Evolutionary conservation across 2,797 vertebrate genomes (phyloP).

Genomic region (Notolepis coatsorum): DNA sequence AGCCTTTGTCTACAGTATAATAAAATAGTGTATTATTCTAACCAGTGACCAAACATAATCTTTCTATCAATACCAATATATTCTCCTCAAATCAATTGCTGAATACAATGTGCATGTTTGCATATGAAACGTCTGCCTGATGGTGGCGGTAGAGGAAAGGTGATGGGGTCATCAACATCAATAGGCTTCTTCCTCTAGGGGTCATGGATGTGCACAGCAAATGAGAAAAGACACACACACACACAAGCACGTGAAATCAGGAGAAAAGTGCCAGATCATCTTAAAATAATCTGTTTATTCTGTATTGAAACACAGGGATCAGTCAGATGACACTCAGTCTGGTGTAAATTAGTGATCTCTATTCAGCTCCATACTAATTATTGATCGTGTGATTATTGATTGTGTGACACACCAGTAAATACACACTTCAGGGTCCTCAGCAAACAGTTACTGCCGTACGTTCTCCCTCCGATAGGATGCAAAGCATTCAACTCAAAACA

Average conservation of each 20-base stretch:
- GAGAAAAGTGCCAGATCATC: slow-evolving; percentile 46
- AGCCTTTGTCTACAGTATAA: no score
- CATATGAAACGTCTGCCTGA: no score
- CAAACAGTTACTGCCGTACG: slow-evolving; percentile 28
- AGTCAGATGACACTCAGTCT: slow-evolving; percentile 71
- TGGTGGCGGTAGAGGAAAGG: no score
- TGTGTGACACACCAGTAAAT: slow-evolving; percentile 12
- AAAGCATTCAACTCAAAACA: slow-evolving; percentile 24
- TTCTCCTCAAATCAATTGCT: no score
- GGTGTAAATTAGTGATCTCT: slow-evolving; percentile 62
- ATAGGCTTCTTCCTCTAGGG: no score
- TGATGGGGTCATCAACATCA: no score
- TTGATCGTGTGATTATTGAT: neutral
- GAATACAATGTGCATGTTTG: no score
- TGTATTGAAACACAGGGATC: slow-evolving; percentile 80
- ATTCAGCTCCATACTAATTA: slow-evolving; percentile 41
- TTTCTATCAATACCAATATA: no score
- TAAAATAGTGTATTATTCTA: no score
- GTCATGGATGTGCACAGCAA: no score
- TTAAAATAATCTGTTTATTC: slow-evolving; percentile 86
- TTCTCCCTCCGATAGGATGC: slow-evolving; percentile 35
- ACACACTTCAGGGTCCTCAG: slow-evolving; percentile 27
- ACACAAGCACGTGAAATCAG: neutral
- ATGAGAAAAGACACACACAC: slow-evolving; percentile 17
- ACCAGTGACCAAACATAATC: no score